Percentiles rank a stretch among this genome's conserved stretches.
phyloP scores from a whole-genome alignment of 1,140 invertebrate genomes.

The Rhyacophila brunnea region DNA sequence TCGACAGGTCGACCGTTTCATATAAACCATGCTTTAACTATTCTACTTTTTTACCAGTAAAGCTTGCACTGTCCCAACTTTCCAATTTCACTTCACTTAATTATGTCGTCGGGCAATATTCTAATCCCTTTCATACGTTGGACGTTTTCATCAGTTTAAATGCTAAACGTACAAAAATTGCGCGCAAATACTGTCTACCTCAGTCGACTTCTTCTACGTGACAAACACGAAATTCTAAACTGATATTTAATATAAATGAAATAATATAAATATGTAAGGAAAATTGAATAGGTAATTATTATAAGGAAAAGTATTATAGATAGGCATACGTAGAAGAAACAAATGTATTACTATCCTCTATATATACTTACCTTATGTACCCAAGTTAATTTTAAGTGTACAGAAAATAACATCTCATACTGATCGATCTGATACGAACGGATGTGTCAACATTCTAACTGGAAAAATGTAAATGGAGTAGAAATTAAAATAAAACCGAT shows the following conservation, averaged over 20 bases:
- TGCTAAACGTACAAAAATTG: too few species aligned
- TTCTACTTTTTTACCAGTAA: too few species aligned
- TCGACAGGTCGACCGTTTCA: conserved; percentile 5
- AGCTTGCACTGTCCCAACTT: too few species aligned
- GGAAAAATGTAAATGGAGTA: conserved; percentile 1
- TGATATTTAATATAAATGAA: conserved; percentile 36
- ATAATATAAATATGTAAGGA: conserved; percentile 19
- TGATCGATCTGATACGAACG: neutral
- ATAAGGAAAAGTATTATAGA: conserved; percentile 32
- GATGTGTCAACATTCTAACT: neutral
- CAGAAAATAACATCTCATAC: conserved; percentile 1
- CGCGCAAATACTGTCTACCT: conserved; percentile 3
- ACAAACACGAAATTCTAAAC: conserved; percentile 36
- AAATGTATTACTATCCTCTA: conserved; percentile 33
- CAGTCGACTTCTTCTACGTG: conserved; percentile 18
- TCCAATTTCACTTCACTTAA: too few species aligned
- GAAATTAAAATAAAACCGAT: neutral
- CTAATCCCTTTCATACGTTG: too few species aligned
- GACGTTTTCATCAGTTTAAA: neutral
- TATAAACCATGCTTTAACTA: too few species aligned
- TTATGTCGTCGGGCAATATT: too few species aligned
- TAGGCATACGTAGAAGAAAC: conserved; percentile 31
- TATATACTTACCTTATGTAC: conserved; percentile 11
- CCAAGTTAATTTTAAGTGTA: conserved; percentile 1
- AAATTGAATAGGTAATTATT: conserved; percentile 15